A percentile compares a stretch with the other conserved stretches of the same genome.
phyloP scores from a whole-genome alignment of 2,888 invertebrate genomes.

The Eugnorisma glareosa region DNA sequence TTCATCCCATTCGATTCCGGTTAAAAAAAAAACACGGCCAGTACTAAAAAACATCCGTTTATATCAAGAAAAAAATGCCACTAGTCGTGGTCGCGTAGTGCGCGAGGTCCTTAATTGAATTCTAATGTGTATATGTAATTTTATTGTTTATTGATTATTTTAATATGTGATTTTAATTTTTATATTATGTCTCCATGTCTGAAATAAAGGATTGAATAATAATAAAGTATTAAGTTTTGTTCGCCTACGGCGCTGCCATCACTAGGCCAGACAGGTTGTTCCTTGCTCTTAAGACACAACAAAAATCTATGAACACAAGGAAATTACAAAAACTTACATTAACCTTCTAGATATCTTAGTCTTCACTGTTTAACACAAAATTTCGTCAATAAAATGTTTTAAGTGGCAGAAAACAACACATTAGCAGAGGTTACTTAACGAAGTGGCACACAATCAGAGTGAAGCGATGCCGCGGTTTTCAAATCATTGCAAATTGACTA shows the following conservation, averaged over 20 bases:
- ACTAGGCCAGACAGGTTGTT: neutral
- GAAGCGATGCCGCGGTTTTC: constrained; percentile 36
- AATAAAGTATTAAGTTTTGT: too few species aligned
- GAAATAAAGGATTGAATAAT: too few species aligned
- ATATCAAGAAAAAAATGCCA: too few species aligned
- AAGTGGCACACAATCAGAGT: constrained; percentile 43
- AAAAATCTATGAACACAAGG: neutral
- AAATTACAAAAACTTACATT: constrained; percentile 33
- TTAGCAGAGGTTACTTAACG: constrained; percentile 40
- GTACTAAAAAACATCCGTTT: neutral
- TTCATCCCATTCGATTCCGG: constrained; percentile 4
- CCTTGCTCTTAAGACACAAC: neutral
- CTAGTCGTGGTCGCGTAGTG: neutral
- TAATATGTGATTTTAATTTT: too few species aligned
- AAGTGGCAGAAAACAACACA: constrained; percentile 10
- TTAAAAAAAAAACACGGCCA: neutral
- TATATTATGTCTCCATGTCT: too few species aligned
- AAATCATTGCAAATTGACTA: constrained; percentile 48
- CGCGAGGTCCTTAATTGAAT: neutral
- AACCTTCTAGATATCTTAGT: constrained; percentile 3
- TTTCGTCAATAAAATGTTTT: neutral
- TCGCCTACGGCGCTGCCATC: neutral
- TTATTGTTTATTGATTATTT: too few species aligned
- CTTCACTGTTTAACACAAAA: constrained; percentile 17
- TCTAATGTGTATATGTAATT: too few species aligned